Base-by-base conservation (phyloP, 2,888 invertebrate species). In the Pyrochroa serraticornis region DNA sequence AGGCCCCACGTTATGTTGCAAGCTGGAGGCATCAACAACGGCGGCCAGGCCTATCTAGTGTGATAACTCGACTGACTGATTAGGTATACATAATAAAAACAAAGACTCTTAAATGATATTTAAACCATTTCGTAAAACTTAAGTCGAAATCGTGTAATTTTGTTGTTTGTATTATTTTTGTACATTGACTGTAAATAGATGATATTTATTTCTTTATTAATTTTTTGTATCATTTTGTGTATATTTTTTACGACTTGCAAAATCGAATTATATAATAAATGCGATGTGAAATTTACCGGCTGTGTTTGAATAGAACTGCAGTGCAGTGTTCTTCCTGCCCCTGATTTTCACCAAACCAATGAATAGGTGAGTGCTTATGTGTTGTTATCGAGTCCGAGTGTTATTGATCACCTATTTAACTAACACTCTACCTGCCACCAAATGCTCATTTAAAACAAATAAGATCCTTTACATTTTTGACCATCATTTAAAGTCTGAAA, bases 31-130 rank as follows among this genome's bases (percentile, higher is more conserved):
- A 69, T 74, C 46, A 74, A 77, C 60, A 80, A 79, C 77, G 86
- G 85, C 68, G 78, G 78, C 45, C 87, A 87, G 83, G 87, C 87
- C 77, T 87, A 87, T 83, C 85, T 87, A 82, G 87, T 87, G 85
- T 87, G 87, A 87, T 80, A 79, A 74, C 71, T 71, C 71, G 66
- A 73, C 70, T 75, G 79, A 79, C 79, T 79, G 79, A 79, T 69
- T 79, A 79, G 79, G 72, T 75, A 72, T 76, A 72, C 71, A 51
- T 39, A 53, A 32, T 37, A 35, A 45, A 8, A 36, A 60, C 58
- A 58, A 64, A 63, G 65, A 65, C 65, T 67, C 61, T 56, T 52
- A 44, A 38, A 60, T 54, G 47, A 58, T 37, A 51, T 53, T 57
- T 22, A 7, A 14, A 13, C 13, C 13, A 32, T 8, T 30, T 13